Conservation (phyloP, 2,888 invertebrate species). For the Hyppa rectilinea region DNA sequence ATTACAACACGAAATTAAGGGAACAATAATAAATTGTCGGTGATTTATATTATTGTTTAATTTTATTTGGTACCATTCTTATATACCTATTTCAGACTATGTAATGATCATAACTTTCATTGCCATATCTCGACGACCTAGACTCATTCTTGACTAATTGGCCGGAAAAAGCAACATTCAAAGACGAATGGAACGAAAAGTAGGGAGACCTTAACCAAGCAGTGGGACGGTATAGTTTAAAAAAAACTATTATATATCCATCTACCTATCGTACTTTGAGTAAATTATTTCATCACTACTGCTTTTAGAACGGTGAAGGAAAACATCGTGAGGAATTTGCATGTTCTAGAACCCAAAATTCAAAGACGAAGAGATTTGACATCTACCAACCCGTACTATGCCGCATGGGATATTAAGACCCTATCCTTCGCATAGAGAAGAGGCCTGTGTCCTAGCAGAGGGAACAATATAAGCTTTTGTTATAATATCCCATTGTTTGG, state of each 20-base stretch:
- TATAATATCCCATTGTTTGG: neutral
- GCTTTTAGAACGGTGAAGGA: too few relatives aligned
- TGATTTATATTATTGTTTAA: conserved; percentile 10
- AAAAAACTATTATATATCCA: too few relatives aligned
- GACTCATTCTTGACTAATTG: neutral
- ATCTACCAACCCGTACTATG: too few relatives aligned
- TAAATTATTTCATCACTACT: too few relatives aligned
- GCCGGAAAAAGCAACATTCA: neutral
- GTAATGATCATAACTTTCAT: neutral
- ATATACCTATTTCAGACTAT: neutral
- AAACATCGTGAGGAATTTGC: too few relatives aligned
- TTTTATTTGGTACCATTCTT: conserved; percentile 4
- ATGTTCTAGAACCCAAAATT: too few relatives aligned
- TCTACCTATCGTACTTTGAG: too few relatives aligned
- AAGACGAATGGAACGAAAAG: neutral
- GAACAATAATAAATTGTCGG: conserved; percentile 37
- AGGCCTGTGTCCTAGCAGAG: too few relatives aligned
- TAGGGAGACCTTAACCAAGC: neutral
- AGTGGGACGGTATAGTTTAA: neutral
- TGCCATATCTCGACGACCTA: neutral
- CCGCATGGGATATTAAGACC: too few relatives aligned
- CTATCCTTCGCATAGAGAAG: too few relatives aligned
- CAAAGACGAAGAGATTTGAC: too few relatives aligned
- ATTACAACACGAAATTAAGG: conserved; percentile 37
- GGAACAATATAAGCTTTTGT: too few relatives aligned